These are phyloP conservation scores for Trachemys scripta DNA, from an alignment of 2,113 vertebrate genomes.

Conservation along the genomic window DNA sequence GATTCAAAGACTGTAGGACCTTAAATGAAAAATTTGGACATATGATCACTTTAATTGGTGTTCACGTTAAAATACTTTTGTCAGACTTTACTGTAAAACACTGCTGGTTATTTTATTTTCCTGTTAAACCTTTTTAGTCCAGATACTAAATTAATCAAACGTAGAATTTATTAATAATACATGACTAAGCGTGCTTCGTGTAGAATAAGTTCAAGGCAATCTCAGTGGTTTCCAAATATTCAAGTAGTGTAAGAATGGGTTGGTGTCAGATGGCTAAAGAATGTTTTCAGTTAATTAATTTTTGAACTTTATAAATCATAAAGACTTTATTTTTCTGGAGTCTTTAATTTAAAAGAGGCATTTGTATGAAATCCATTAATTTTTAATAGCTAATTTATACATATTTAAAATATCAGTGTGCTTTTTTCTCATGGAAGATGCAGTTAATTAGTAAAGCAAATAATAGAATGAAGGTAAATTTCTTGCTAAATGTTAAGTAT, in stretches of 20 bases:
- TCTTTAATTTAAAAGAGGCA: neutral
- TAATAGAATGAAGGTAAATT: neutral
- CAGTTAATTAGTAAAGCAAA: neutral
- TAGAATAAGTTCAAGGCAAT: neutral
- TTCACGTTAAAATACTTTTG: neutral
- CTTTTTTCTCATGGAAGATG: neutral
- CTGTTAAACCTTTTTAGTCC: neutral
- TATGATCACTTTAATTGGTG: neutral
- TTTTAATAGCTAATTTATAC: neutral
- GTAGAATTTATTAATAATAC: neutral
- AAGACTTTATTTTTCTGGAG: neutral
- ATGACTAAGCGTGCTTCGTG: neutral
- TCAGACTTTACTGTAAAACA: neutral
- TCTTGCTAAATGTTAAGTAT: neutral
- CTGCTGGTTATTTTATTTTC: neutral
- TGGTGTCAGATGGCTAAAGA: neutral
- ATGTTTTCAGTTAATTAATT: neutral
- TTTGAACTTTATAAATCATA: neutral
- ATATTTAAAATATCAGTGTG: neutral
- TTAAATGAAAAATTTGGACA: neutral
- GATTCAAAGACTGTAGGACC: neutral
- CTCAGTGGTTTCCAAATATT: conserved; percentile 30
- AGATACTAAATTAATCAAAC: neutral
- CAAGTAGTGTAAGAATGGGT: neutral
- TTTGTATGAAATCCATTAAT: neutral